Base-by-base conservation (phyloP, 2,113 vertebrate genomes). In the Elaphurus davidianus region DNA sequence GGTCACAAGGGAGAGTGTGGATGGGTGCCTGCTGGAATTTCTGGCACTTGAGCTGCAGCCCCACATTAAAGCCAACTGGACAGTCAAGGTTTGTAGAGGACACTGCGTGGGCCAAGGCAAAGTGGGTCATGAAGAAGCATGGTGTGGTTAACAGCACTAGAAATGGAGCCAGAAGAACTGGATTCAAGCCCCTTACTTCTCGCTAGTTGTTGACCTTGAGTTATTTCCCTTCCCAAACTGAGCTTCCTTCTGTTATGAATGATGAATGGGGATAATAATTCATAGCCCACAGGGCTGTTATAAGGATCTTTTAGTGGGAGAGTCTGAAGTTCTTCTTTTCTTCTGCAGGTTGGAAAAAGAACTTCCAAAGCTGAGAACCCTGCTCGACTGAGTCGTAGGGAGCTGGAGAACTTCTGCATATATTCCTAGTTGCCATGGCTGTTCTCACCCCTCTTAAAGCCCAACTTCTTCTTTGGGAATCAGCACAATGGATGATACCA, bases 301-400 rank as follows among this genome's bases (percentile, higher is more conserved):
- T 27, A 40, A 81, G 25, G 16, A 50, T 15, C 23, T 85, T 36
- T 28, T 12, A 43, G 12, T 2, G 78, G 5, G 30, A 79, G 28
- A 10, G 4, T 47, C 59, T 92, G 27, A 97, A 59, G 5, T 90
- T 94, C 45, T 91, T 6, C 23, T 87, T 74, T 79, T 94, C 12
- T 90, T 87, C 21, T 10, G 3, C 84, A 98, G 98, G 84, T 98
- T 95, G 96, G 94, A 87, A 50, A 36, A 8, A 47, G 11, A n/a
- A 30, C 7, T 0, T 19, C 30, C 33, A 76, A 50, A 40, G 71
- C 79, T 13, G n/a, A 52, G 50, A 85, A 74, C 27, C 74, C 96
- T 43, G n/a, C 54, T 4, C 14, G 91, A n/a, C 6, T 98, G 81
- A 97, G 92, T 79, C 78, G 14, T 28, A 96, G 12, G 81, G 96